These are phyloP conservation scores for Erebia palarica DNA, from an alignment of 2,888 invertebrate genomes.

Conservation along the genomic window DNA sequence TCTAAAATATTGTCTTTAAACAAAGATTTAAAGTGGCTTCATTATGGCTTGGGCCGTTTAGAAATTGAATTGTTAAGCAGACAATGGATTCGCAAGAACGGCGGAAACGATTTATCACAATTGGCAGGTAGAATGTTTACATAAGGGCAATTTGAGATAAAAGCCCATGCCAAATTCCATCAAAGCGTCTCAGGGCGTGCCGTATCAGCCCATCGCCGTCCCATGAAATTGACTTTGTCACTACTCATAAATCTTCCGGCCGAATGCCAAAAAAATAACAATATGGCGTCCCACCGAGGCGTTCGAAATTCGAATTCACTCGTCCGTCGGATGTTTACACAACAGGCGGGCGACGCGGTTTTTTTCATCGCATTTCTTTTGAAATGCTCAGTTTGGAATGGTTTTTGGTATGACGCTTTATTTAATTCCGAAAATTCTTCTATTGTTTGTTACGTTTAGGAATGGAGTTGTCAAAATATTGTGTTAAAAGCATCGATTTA, in stretches of 20 bases:
- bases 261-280: slow-evolving; percentile 61
- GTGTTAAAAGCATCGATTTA: neutral
- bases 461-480: slow-evolving; percentile 29
- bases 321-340: slow-evolving; percentile 72
- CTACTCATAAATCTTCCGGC: slow-evolving; percentile 75
- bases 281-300: slow-evolving; percentile 59
- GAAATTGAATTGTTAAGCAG: slow-evolving; percentile 71
- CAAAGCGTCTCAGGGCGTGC: slow-evolving; percentile 61
- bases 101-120: slow-evolving; percentile 71
- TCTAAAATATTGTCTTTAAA: neutral
- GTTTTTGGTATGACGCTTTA: slow-evolving; percentile 28
- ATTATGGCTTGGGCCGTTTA: slow-evolving; percentile 34
- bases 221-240: slow-evolving; percentile 81
- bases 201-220: slow-evolving; percentile 60
- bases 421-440: slow-evolving; percentile 34
- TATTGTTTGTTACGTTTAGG: slow-evolving; percentile 22
- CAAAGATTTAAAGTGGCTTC: slow-evolving; percentile 24
- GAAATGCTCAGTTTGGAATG: slow-evolving; percentile 26
- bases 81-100: slow-evolving; percentile 52
- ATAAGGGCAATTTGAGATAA: slow-evolving; percentile 73
- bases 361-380: slow-evolving; percentile 32
- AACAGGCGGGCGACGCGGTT: slow-evolving; percentile 53
- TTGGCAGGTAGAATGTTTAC: slow-evolving; percentile 79
- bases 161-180: slow-evolving; percentile 71
- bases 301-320: slow-evolving; percentile 52